Evolutionary conservation across 2,797 vertebrate species (phyloP).

Genomic region (Sebastes reedi): DNA sequence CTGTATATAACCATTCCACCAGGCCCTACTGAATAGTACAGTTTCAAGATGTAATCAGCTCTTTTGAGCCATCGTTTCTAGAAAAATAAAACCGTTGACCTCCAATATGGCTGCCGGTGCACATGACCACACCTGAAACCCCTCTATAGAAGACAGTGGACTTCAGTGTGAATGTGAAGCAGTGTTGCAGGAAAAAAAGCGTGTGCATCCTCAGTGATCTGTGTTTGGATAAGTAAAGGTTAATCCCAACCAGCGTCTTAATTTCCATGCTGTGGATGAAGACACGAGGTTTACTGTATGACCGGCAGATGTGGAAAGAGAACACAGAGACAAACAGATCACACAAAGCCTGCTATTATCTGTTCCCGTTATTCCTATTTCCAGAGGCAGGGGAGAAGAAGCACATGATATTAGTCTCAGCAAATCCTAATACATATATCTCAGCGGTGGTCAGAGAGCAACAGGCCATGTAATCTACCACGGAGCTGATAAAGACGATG

Average conservation of each 20-base stretch:
- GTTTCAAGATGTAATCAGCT: not conserved
- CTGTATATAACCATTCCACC: too few species aligned
- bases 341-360: constrained; percentile 67
- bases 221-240: constrained; percentile 14
- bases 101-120: not conserved
- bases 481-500: constrained; percentile 36
- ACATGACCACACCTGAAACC: not conserved
- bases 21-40: not conserved
- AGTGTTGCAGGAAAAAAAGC: not conserved
- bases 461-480: constrained; percentile 30
- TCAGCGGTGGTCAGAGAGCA: constrained; percentile 23
- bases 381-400: constrained; percentile 40
- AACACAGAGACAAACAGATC: constrained; percentile 35
- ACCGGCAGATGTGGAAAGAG: constrained; percentile 35
- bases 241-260: constrained; percentile 4
- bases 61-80: not conserved
- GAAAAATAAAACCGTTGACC: not conserved
- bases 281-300: constrained; percentile 65
- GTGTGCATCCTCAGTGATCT: not conserved
- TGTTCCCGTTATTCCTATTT: constrained; percentile 41
- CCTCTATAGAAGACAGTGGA: not conserved
- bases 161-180: not conserved
- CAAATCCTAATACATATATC: constrained; percentile 36
- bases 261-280: constrained; percentile 31
- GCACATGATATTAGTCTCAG: constrained; percentile 61